Percentiles rank a stretch among this genome's conserved stretches.
Evolutionary conservation across 2,888 invertebrate genomes (phyloP).

Genomic region (Mystacides longicornis): DNA sequence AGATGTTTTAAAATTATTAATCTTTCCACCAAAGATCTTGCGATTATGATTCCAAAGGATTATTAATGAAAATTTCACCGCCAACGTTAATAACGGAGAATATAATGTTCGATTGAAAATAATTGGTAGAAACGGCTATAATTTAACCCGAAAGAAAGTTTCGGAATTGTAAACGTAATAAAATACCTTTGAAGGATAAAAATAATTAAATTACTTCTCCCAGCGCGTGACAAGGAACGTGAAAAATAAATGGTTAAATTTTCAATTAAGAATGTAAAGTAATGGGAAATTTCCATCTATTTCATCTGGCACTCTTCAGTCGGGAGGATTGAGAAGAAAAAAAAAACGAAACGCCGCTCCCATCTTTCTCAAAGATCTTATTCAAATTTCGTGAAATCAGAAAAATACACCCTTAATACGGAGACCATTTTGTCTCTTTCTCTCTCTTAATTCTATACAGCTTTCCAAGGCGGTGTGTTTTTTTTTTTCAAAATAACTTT

Average conservation of each 20-base stretch:
- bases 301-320: no score
- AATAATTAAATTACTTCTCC: background rate
- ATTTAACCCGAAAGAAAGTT: background rate
- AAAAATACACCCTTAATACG: background rate
- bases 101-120: background rate
- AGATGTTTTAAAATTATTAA: no score
- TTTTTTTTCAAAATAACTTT: no score
- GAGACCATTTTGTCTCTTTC: no score
- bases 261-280: background rate
- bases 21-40: no score
- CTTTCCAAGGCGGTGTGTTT: no score
- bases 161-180: background rate
- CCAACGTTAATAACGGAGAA: no score
- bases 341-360: background rate
- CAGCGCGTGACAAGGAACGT: background rate
- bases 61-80: no score
- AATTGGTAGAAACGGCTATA: background rate
- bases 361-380: background rate
- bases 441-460: no score
- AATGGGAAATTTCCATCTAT: background rate
- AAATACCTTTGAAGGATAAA: conserved; percentile 1
- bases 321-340: no score
- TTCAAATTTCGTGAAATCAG: background rate
- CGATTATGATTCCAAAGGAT: no score
- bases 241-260: background rate